Percentiles rank a stretch among this genome's conserved stretches.
Conservation (phyloP, 2,797 vertebrate species). For the Atherinosoma microstoma region DNA sequence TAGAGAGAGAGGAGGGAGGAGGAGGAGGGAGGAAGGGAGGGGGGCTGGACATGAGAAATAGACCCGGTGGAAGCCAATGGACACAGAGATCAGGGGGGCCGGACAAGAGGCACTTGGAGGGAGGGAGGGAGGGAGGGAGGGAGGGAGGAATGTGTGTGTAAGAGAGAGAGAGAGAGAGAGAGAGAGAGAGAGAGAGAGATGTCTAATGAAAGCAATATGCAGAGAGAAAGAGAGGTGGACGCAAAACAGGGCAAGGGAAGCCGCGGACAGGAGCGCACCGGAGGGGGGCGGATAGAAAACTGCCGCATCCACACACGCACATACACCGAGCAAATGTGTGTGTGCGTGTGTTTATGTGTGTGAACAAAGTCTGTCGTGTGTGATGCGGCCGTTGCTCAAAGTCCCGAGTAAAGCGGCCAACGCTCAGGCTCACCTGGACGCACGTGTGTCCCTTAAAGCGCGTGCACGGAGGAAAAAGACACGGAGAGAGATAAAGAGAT, state of each 20-base stretch:
- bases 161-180: conserved; percentile 14
- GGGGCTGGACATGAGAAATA: conserved; percentile 95
- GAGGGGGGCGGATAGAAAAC: too few relatives aligned
- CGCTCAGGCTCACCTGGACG: conserved; percentile 36
- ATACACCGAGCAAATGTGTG: background rate
- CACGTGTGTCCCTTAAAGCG: conserved; percentile 1
- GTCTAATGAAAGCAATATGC: conserved; percentile 86
- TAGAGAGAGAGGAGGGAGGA: conserved; percentile 80
- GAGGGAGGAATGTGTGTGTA: conserved; percentile 13
- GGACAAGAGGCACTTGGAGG: conserved; percentile 82
- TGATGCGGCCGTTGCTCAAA: background rate
- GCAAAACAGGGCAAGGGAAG: conserved; percentile 82
- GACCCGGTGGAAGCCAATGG: conserved; percentile 96
- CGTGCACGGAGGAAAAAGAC: background rate
- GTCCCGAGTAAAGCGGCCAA: conserved; percentile 40
- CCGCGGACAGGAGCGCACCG: conserved; percentile 81
- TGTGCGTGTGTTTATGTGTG: conserved; percentile 16
- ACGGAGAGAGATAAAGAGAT: too few relatives aligned
- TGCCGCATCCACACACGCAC: too few relatives aligned
- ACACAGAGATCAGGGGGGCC: conserved; percentile 90
- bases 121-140: conserved; percentile 62
- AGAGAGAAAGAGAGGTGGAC: conserved; percentile 76
- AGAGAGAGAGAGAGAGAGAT: conserved; percentile 72
- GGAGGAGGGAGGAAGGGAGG: conserved; percentile 13
- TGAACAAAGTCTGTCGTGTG: conserved; percentile 34